Conservation (phyloP, 2,888 invertebrate species). For the Erebia aethiops region DNA sequence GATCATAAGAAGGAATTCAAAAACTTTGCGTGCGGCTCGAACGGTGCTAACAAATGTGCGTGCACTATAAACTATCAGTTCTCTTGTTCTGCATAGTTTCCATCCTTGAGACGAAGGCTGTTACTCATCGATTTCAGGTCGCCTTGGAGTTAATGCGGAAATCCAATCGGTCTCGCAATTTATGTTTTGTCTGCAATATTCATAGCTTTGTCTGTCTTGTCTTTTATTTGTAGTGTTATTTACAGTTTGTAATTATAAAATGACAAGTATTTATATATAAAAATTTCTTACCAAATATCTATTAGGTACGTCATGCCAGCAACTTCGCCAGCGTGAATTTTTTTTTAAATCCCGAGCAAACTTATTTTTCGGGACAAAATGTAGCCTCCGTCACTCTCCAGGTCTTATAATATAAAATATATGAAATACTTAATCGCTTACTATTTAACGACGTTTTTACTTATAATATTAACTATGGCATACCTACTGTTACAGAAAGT, state of each 20-base stretch:
- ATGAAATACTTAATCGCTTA: too few relatives aligned
- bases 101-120: slow-evolving; percentile 35
- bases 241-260: not conserved
- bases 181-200: slow-evolving; percentile 10
- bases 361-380: too few relatives aligned
- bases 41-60: not conserved
- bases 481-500: too few relatives aligned
- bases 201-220: not conserved
- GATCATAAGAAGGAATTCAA: not conserved
- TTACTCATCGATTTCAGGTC: slow-evolving; percentile 35
- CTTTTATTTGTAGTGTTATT: not conserved
- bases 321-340: too few relatives aligned
- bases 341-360: too few relatives aligned
- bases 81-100: slow-evolving; percentile 27
- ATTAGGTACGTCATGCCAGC: too few relatives aligned
- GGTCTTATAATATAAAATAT: too few relatives aligned
- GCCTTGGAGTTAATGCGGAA: slow-evolving; percentile 35
- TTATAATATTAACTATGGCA: too few relatives aligned
- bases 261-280: too few relatives aligned
- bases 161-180: slow-evolving; percentile 24
- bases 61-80: not conserved
- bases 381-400: too few relatives aligned
- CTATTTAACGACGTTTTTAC: too few relatives aligned
- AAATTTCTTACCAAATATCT: too few relatives aligned
- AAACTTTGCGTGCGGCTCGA: not conserved